Evolutionary conservation across 2,888 invertebrate species (phyloP), one percentile per base, ranked within the genome.

Genomic region (Athripsodes cinereus): DNA sequence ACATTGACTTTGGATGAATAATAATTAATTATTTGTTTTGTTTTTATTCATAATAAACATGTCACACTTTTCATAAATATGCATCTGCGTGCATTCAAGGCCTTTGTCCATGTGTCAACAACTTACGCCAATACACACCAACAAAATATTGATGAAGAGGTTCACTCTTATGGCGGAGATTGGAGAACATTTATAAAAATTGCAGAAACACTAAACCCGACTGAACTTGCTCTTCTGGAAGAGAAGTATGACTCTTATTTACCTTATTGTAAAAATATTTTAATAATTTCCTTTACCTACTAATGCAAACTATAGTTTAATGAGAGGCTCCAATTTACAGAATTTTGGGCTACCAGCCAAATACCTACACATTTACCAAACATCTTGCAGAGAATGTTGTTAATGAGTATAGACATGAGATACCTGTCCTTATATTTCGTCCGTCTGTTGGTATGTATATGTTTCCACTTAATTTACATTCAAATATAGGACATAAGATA

Each of bases 341-440:
- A 52, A 47, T 63, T 20, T 8, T 60, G 11, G 47, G 44, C 18
- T 8, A n/a, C 3, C 65, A 62, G 16, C 62, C 65, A 13, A 66
- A 65, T 44, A 66, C 66, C 1, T 66, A 66, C 52, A 64, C 65
- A 40, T 64, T 62, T 6, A 58, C 64, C 10, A 66, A 66, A 59
- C 49, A 59, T 34, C 26, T 62, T 16, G 62, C 62, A 16, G 62
- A 62, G 53, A 60, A 51, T 50, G 13, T 60, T 6, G 40, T 62
- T 2, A 22, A 60, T 10, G 62, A 62, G 2, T 50, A 58, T 26
- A 57, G 61, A 13, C 55, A 57, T n/a, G 50, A 58, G 46, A 48
- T 64, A 26, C 66, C 65, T 16, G 51, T 56, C 6, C 46, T 64
- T 11, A 64, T 66, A 26, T 58, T 57, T 18, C 59, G 66, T 10